A percentile compares a stretch with the other conserved stretches of the same genome.
Conservation (phyloP, 2,113 vertebrate genomes). For the Perccottus glenii region DNA sequence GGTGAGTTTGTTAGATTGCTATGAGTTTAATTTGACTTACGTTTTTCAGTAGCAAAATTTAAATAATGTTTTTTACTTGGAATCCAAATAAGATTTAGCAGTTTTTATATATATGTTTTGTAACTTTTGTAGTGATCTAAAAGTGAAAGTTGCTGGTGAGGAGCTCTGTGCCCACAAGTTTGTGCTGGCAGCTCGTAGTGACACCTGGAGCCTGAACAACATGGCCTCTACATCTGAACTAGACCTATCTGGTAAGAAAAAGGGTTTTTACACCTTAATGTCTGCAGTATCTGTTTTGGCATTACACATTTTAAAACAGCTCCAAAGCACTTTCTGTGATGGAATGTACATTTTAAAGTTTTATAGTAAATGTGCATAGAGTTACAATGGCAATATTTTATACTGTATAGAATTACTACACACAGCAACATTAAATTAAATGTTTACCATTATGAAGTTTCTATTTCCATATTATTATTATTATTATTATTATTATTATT, state of each 20-base stretch:
- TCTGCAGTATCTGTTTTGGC: background rate
- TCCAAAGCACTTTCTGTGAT: too few species aligned
- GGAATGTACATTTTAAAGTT: too few species aligned
- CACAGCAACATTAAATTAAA: too few species aligned
- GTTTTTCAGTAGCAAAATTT: background rate
- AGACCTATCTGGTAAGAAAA: constrained; percentile 90
- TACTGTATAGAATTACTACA: too few species aligned
- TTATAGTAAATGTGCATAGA: too few species aligned
- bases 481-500: too few species aligned
- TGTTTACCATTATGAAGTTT: too few species aligned
- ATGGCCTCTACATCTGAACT: constrained; percentile 87
- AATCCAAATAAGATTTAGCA: background rate
- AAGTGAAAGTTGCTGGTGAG: constrained; percentile 87
- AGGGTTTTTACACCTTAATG: background rate
- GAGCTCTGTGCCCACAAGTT: constrained; percentile 91
- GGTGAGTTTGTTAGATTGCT: constrained; percentile 74
- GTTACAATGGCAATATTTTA: too few species aligned
- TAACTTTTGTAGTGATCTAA: constrained; percentile 86
- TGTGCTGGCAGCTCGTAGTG: constrained; percentile 94
- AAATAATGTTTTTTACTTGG: too few species aligned
- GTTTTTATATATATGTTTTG: constrained; percentile 10
- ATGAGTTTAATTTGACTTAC: background rate
- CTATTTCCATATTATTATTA: too few species aligned
- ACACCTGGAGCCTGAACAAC: constrained; percentile 90
- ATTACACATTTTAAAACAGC: background rate